Conservation (phyloP, 2,113 vertebrate genomes). For the Brienomyrus brachyistius region DNA sequence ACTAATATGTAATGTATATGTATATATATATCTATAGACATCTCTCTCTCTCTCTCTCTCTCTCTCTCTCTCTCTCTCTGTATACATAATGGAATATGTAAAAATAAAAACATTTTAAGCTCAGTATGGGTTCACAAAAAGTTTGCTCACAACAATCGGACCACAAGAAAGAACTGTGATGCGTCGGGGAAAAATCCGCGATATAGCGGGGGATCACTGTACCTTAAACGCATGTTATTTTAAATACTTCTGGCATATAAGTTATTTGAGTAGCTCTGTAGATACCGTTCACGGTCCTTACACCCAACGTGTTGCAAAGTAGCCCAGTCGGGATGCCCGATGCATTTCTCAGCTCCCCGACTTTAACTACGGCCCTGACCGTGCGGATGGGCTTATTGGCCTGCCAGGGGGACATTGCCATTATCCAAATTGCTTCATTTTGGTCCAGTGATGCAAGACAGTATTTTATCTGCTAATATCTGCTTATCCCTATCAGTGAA, state of each 20-base stretch:
- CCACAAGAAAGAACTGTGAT: no score
- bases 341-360: neutral
- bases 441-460: neutral
- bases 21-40: no score
- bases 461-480: neutral
- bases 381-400: neutral
- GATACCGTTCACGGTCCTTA: neutral
- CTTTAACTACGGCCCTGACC: neutral
- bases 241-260: neutral
- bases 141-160: no score
- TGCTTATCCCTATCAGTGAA: neutral
- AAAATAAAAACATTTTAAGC: no score
- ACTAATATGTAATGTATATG: no score
- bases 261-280: neutral
- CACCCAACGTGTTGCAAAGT: neutral
- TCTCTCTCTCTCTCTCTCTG: no score
- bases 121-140: no score
- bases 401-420: neutral
- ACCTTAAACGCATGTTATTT: neutral
- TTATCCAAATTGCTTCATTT: slow-evolving; percentile 9
- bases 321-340: neutral
- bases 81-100: no score
- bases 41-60: no score
- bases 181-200: no score
- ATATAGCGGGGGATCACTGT: no score